Percentiles rank a stretch among this genome's conserved stretches.
Conservation (phyloP, 2,797 vertebrate species). For the Periophthalmus magnuspinnatus region DNA sequence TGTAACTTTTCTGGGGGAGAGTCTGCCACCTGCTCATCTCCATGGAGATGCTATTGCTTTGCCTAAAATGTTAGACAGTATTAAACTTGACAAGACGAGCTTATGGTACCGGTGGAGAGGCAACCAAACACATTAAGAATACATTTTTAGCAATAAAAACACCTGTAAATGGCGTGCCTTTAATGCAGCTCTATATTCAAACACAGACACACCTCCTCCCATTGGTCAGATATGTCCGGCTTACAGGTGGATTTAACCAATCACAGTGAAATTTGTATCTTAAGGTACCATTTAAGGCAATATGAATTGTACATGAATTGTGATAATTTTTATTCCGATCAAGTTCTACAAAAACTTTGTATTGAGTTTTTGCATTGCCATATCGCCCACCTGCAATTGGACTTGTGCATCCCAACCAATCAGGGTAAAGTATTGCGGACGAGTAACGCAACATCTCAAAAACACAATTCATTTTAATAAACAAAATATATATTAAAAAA, state of each 20-base stretch:
- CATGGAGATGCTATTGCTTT: too few relatives aligned
- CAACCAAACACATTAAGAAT: background rate
- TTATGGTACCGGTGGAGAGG: background rate
- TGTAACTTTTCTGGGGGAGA: too few relatives aligned
- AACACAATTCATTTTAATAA: background rate
- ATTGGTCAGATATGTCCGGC: background rate
- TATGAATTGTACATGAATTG: background rate
- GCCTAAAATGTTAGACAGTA: too few relatives aligned
- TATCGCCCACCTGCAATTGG: too few relatives aligned
- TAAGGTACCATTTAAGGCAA: background rate
- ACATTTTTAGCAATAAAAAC: background rate
- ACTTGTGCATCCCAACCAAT: background rate
- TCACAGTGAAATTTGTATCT: background rate
- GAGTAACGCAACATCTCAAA: background rate
- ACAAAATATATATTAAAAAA: background rate
- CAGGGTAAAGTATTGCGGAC: background rate
- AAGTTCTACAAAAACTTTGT: background rate
- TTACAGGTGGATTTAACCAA: background rate
- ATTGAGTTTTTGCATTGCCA: background rate
- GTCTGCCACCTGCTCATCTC: too few relatives aligned
- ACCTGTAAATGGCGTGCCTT: background rate
- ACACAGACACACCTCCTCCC: background rate
- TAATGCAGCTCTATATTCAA: background rate
- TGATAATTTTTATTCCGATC: background rate
- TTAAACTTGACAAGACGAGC: too few relatives aligned